A percentile compares a stretch with the other conserved stretches of the same genome.
phyloP scores from a whole-genome alignment of 2,888 invertebrate species.

The Panopea generosa region DNA sequence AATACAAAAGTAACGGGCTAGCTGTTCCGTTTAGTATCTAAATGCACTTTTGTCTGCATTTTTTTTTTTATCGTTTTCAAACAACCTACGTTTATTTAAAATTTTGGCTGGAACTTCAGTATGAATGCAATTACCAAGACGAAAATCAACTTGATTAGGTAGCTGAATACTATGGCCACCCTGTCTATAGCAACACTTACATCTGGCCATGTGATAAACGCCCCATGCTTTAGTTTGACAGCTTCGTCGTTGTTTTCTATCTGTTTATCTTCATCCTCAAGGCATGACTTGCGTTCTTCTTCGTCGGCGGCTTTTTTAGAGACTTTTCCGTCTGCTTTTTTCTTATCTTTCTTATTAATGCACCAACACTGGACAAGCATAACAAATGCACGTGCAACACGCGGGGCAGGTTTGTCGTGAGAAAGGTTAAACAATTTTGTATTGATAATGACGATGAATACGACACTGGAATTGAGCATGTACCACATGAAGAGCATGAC shows the following conservation, averaged over 20 bases:
- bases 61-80: too few relatives aligned
- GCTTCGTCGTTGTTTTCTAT: neutral
- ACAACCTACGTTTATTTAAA: too few relatives aligned
- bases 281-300: neutral
- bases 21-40: too few relatives aligned
- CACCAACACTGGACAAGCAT: neutral
- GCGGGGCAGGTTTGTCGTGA: constrained; percentile 1
- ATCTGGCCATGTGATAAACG: neutral
- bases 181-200: neutral
- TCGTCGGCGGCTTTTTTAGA: neutral
- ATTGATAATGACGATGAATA: constrained; percentile 30
- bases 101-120: too few relatives aligned
- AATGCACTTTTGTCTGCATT: too few relatives aligned
- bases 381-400: constrained; percentile 4
- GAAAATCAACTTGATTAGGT: too few relatives aligned
- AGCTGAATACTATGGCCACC: neutral
- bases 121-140: too few relatives aligned
- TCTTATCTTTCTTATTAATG: too few relatives aligned
- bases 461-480: constrained; percentile 23
- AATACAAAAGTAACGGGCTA: too few relatives aligned
- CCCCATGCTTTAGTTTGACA: neutral
- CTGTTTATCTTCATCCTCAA: neutral
- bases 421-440: constrained; percentile 19
- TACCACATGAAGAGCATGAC: constrained; percentile 32
- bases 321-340: neutral